phyloP scores from a whole-genome alignment of 2,113 vertebrate species.

The Pyrgilauda ruficollis region DNA sequence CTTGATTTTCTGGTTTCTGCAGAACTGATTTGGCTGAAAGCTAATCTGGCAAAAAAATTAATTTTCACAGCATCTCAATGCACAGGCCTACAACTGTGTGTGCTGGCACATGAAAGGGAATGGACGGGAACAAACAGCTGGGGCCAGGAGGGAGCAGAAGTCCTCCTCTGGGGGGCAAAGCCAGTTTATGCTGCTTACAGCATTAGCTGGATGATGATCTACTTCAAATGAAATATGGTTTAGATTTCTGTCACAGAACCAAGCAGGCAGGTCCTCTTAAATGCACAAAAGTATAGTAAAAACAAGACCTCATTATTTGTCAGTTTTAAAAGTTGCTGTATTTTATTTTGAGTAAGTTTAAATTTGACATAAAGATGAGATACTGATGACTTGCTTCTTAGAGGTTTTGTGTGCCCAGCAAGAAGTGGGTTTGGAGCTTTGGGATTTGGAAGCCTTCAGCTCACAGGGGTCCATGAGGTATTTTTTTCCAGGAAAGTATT shows the following conservation, averaged over 20 bases:
- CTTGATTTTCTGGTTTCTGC: constrained; percentile 39
- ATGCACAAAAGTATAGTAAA: background rate
- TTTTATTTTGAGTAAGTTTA: background rate
- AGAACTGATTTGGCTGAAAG: constrained; percentile 44
- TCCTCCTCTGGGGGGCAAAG: background rate
- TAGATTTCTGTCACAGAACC: background rate
- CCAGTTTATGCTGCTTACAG: background rate
- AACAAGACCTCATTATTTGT: background rate
- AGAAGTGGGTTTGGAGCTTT: background rate
- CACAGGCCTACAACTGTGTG: background rate
- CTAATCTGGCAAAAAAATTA: constrained; percentile 42
- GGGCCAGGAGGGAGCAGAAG: constrained; percentile 21
- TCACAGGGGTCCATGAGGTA: background rate
- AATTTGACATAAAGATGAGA: background rate
- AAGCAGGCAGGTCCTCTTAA: background rate
- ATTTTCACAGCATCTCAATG: constrained; percentile 33
- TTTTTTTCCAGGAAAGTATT: background rate
- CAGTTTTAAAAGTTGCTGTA: background rate
- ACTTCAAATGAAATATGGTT: background rate
- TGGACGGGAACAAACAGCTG: constrained; percentile 45
- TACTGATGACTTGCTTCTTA: background rate
- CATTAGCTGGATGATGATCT: background rate
- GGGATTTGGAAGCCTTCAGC: background rate
- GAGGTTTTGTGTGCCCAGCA: background rate
- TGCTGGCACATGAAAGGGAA: background rate